phyloP scores from a whole-genome alignment of 2,113 vertebrate species.

The Rynchops niger region DNA sequence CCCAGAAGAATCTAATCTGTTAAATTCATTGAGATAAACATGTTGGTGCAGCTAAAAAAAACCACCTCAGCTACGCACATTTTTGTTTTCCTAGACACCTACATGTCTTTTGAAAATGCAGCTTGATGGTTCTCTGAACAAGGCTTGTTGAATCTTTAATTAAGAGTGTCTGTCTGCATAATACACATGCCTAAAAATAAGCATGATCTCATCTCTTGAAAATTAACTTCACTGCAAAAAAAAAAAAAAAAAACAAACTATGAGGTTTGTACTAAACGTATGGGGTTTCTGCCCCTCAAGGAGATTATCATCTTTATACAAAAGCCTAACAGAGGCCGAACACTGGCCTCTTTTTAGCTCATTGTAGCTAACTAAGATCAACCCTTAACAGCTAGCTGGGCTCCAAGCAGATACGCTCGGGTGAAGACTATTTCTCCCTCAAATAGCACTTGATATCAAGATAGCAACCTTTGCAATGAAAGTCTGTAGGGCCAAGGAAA shows the following conservation, averaged over 20 bases:
- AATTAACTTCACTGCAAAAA: not conserved
- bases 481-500: not conserved
- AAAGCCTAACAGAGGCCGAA: not conserved
- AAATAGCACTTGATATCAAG: not conserved
- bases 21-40: not conserved
- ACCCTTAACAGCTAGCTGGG: not conserved
- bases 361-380: not conserved
- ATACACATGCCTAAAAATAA: not conserved
- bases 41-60: not conserved
- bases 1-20: not conserved
- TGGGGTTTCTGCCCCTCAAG: not conserved
- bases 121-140: not conserved
- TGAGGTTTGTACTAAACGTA: not conserved
- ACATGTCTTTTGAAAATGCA: not conserved
- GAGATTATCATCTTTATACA: not conserved
- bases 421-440: not conserved
- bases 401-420: not conserved
- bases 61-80: not conserved
- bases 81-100: slow-evolving; percentile 9
- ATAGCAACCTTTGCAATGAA: not conserved
- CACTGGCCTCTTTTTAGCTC: not conserved
- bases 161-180: not conserved
- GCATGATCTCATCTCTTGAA: not conserved
- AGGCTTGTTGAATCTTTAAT: not conserved
- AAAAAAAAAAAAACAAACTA: too few species aligned